These are phyloP conservation scores for Streblospio benedicti DNA, from an alignment of 1,140 invertebrate species.

Conservation along the genomic window DNA sequence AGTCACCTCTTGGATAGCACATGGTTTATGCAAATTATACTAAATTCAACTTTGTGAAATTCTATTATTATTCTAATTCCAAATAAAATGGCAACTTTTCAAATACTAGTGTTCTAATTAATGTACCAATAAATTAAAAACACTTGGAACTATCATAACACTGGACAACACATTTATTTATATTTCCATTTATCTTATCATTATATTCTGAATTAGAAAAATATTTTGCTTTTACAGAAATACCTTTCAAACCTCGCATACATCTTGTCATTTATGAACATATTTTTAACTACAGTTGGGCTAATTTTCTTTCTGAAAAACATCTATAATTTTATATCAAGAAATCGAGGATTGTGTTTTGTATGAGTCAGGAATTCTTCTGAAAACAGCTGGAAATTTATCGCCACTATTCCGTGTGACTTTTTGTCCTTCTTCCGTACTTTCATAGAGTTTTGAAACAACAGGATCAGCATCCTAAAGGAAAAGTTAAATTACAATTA, in stretches of 20 bases:
- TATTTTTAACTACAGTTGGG: not conserved
- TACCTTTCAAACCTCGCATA: not conserved
- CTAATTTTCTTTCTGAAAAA: not conserved
- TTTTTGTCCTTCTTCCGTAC: constrained; percentile 97
- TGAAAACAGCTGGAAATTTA: constrained; percentile 85
- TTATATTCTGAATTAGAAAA: no score
- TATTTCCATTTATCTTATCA: no score
- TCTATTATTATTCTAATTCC: no score
- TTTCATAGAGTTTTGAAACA: constrained; percentile 76
- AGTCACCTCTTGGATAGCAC: no score
- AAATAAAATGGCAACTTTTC: no score
- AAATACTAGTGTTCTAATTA: no score
- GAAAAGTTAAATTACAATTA: constrained; percentile 3
- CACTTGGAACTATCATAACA: no score
- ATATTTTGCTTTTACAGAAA: no score
- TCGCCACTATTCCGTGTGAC: constrained; percentile 88
- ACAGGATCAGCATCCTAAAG: constrained; percentile 69
- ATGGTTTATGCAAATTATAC: no score
- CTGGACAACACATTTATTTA: no score
- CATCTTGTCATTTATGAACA: not conserved
- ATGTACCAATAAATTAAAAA: no score
- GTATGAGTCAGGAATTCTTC: constrained; percentile 50
- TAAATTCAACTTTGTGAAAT: no score
- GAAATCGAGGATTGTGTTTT: not conserved
- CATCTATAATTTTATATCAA: not conserved